Evolutionary conservation across 2,797 vertebrate species (phyloP).

Genomic region (Fringilla coelebs): DNA sequence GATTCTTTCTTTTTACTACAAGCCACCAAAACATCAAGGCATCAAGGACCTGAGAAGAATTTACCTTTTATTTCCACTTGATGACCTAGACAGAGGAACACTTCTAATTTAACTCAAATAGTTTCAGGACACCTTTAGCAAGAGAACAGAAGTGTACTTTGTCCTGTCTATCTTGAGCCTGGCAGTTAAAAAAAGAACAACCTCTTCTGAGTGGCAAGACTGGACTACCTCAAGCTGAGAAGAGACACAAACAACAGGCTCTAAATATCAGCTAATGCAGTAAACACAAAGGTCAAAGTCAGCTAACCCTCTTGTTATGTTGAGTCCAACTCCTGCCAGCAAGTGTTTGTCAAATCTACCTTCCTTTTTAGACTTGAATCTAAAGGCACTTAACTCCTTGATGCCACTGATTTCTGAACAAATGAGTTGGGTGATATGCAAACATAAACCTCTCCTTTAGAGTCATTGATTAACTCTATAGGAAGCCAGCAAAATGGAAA

Average conservation of each 20-base stretch:
- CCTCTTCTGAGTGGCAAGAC: not conserved
- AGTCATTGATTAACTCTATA: not conserved
- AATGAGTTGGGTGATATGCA: not conserved
- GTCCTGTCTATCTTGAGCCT: not conserved
- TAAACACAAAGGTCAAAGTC: conserved; percentile 3
- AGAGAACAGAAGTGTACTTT: not conserved
- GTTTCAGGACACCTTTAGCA: not conserved
- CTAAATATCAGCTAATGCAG: not conserved
- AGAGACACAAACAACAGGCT: not conserved
- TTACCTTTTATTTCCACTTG: not conserved
- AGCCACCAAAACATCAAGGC: not conserved
- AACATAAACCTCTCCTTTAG: not conserved
- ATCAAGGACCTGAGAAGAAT: not conserved
- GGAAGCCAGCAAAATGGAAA: not conserved
- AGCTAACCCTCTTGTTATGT: not conserved
- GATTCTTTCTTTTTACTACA: not conserved
- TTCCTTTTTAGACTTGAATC: not conserved
- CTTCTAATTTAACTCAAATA: not conserved
- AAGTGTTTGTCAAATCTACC: not conserved
- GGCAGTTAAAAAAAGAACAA: not conserved
- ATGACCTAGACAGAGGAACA: not conserved
- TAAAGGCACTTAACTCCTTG: not conserved
- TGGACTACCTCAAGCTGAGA: not conserved
- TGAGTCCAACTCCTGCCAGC: not conserved
- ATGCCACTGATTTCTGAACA: not conserved